Evolutionary conservation across 2,888 invertebrate species (phyloP), one percentile per base, ranked within the genome.

Genomic region (Xanthostigma xanthostigma): DNA sequence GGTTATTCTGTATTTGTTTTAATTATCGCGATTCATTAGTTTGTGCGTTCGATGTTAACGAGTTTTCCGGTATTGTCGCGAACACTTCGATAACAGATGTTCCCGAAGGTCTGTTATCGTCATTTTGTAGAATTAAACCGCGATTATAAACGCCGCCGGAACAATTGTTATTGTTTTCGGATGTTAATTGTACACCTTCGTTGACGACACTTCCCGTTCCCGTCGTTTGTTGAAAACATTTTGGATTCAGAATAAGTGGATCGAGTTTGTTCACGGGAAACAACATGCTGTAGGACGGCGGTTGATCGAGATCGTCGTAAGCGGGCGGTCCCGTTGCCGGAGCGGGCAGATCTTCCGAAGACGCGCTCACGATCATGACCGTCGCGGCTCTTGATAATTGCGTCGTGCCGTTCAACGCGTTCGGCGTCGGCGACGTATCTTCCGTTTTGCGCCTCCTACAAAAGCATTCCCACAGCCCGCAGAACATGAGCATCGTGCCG

Each of bases 401-500:
- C 55, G 37, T 50, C 55, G 47, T 51, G 52, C 48, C 58, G 60
- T 40, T 63, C 36, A 65, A 59, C 35, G 64, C 50, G 36, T 65
- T 61, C 3, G 63, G 61, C 6, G 61, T 59, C 8, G 63, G 59
- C 37, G 55, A 56, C 12, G 53, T 51, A 9, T 58, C 53, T 2
- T 49, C 44, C 38, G 56, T 57, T 56, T 44, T 73, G 65, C 37
- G 74, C 66, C 35, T 71, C 64, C 59, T 71, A 51, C 64, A 65
- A 53, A 65, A 68, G 53, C 67, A 69, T 51, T 70, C 81, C 81
- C 81, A 81, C 53, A 81, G 70, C 13, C 81, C 72, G 57, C 81
- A 82, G 64, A 82, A 77, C 68, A 81, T 74, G 56, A 83, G 70
- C 39, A 81, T 75, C 10, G 78, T 76, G 17, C 80, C 81, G 60